Evolutionary conservation across 2,888 invertebrate genomes (phyloP), one percentile per base, ranked within the genome.

Genomic region (Plebejus melissa): DNA sequence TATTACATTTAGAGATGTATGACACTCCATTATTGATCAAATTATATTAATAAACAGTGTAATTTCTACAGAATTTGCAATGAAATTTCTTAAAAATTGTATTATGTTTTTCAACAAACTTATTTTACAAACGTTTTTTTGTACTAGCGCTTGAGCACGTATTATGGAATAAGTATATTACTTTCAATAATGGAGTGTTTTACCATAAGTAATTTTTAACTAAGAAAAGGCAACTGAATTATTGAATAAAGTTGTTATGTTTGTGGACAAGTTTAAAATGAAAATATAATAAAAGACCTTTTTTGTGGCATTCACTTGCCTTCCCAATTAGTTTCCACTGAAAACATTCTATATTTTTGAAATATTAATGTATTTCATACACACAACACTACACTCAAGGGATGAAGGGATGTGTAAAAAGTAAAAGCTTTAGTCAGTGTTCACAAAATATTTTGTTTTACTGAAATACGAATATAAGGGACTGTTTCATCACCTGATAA

Each of bases 331-430:
- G 0, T 60, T 60, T 60, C 9, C 60, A 11, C 46, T 46, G 46
- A 46, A 46, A 46, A 46, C 9, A 2, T 46, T 2, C 46, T 46
- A 60, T 11, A 22, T 65, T 1, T 13, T 13, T 32, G 13, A 65
- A 5, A 65, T 65, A 65, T 11, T 13, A 16, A 54, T 50, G 13
- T 71, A 46, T 32, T 50, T 16, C 13, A 50, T 54, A 32, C 72
- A 72, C 50, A 72, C n/a, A 36, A 72, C 32, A 72, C 72, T 36
- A 72, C 72, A 72, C 50, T 72, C 72, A 72, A 16, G 50, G 16
- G 32, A 72, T 72, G 50, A 54, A 72, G 4, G 22, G 22, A 32
- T 72, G 32, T 72, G 13, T 32, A 7, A 32, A 32, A 28, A 60
- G 22, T 60, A 60, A 60, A 60, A 22, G 32, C 65, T 32, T 36